Percentiles rank a stretch among this genome's conserved stretches.
Evolutionary conservation across 2,888 invertebrate genomes (phyloP).

Genomic region (Catocala sponsa): DNA sequence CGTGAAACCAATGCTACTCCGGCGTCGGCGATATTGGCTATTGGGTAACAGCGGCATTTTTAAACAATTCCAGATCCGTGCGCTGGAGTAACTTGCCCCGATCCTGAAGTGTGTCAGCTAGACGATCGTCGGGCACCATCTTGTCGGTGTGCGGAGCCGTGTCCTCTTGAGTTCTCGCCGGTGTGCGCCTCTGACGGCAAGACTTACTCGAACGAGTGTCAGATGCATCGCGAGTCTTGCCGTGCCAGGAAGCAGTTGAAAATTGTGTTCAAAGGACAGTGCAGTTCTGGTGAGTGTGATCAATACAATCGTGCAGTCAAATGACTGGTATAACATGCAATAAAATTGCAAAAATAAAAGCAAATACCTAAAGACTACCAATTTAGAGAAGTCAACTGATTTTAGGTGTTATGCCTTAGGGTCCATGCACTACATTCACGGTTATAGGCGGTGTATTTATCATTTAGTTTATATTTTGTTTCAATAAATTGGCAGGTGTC

Average conservation of each 20-base stretch:
- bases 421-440: too few relatives aligned
- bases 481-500: slow-evolving; percentile 87
- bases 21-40: too few relatives aligned
- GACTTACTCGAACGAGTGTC: slow-evolving; percentile 95
- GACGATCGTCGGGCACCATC: slow-evolving; percentile 92
- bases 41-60: too few relatives aligned
- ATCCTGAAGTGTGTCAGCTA: slow-evolving; percentile 95
- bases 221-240: slow-evolving; percentile 94
- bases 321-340: too few relatives aligned
- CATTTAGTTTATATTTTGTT: too few relatives aligned
- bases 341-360: too few relatives aligned
- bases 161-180: slow-evolving; percentile 93
- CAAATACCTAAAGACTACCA: too few relatives aligned
- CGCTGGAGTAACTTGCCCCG: slow-evolving; percentile 92
- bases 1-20: too few relatives aligned
- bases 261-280: slow-evolving; percentile 94
- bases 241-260: slow-evolving; percentile 91
- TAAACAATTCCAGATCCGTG: slow-evolving; percentile 92
- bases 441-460: too few relatives aligned
- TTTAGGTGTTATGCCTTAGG: too few relatives aligned
- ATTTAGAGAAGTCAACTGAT: too few relatives aligned
- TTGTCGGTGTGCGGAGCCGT: slow-evolving; percentile 94
- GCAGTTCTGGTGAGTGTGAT: slow-evolving; percentile 90
- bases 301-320: neutral
- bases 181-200: slow-evolving; percentile 94